Evolutionary conservation across 2,113 vertebrate species (phyloP).

Genomic region (Zapornia atra): DNA sequence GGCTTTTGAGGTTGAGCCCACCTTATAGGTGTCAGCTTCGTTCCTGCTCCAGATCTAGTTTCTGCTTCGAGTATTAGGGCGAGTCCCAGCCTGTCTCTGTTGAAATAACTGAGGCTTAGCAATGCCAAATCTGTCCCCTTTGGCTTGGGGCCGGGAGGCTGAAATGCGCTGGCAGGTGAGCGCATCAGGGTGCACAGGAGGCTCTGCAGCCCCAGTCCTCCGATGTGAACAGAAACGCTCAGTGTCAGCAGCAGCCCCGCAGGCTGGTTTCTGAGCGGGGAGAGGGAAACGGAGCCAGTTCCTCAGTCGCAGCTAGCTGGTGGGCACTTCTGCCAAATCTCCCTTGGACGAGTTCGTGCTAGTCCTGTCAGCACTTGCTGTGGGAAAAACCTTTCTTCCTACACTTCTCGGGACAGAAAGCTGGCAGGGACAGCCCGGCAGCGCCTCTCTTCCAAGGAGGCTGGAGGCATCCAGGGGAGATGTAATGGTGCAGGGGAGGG

Average conservation of each 20-base stretch:
- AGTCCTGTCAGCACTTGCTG: conserved; percentile 15
- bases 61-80: not conserved
- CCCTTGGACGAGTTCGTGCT: not conserved
- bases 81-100: not conserved
- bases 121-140: not conserved
- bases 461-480: not conserved
- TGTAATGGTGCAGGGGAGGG: not conserved
- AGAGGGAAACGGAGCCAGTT: not conserved
- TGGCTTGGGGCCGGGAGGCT: not conserved
- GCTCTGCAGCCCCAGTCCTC: not conserved
- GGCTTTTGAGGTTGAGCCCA: not conserved
- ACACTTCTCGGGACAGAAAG: not conserved
- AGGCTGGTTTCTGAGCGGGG: not conserved
- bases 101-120: conserved; percentile 8
- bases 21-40: not conserved
- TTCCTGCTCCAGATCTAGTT: not conserved
- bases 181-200: not conserved
- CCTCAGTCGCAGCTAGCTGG: not conserved
- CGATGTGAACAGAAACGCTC: rapidly evolving
- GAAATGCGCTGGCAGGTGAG: not conserved
- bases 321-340: conserved; percentile 45
- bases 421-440: not conserved
- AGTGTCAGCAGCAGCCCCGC: not conserved
- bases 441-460: not conserved
- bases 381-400: conserved; percentile 36